Evolutionary conservation across 2,888 invertebrate genomes (phyloP).

Genomic region (Cephus pygmeus): DNA sequence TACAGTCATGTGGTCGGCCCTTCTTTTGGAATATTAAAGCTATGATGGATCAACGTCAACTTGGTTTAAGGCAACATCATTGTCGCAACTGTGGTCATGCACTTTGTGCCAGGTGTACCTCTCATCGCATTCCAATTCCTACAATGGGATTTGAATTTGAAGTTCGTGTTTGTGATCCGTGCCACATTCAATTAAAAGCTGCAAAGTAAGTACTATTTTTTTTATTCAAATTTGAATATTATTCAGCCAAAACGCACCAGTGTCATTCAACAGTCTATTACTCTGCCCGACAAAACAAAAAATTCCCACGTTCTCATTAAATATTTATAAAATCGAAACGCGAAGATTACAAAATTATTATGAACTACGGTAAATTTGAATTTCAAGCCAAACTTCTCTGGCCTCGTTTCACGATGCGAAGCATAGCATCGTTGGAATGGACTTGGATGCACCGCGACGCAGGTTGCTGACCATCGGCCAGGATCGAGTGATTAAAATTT

Average conservation of each 20-base stretch:
- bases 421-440: constrained; percentile 89
- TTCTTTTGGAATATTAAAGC: constrained; percentile 99
- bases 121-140: constrained; percentile 89
- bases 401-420: constrained; percentile 97
- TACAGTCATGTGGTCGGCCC: constrained; percentile 90
- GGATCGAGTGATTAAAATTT: constrained; percentile 94
- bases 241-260: not conserved
- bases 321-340: not conserved
- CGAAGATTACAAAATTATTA: not conserved
- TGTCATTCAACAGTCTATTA: not conserved
- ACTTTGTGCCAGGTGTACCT: constrained; percentile 92
- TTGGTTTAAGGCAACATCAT: constrained; percentile 91
- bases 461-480: constrained; percentile 93
- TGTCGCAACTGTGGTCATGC: constrained; percentile 96
- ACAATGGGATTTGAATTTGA: constrained; percentile 98
- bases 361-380: not conserved
- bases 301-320: not conserved
- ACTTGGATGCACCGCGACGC: constrained; percentile 89
- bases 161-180: constrained; percentile 94
- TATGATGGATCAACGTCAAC: constrained; percentile 97
- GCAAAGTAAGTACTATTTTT: constrained; percentile 78
- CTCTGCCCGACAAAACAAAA: not conserved
- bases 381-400: constrained; percentile 82
- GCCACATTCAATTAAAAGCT: constrained; percentile 84
- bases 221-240: not conserved